phyloP scores from a whole-genome alignment of 1,140 invertebrate species.

The Dreissena polymorpha region DNA sequence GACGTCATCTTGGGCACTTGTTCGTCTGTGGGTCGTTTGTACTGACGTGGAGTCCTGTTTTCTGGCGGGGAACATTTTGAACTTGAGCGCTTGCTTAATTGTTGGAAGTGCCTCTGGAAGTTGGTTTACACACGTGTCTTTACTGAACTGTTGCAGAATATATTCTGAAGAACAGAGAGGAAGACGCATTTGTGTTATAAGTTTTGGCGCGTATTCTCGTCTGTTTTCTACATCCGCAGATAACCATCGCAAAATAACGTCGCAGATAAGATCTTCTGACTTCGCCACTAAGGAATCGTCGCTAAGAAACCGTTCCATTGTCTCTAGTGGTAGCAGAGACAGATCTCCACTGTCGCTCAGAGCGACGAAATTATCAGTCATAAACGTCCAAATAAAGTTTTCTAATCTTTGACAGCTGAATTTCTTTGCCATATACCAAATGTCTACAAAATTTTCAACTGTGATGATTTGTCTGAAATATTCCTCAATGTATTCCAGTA shows the following conservation, averaged over 20 bases:
- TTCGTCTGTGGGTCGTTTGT: conserved; percentile 10
- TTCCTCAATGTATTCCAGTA: conserved; percentile 16
- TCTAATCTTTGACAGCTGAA: conserved; percentile 16
- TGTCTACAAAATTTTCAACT: conserved; percentile 29
- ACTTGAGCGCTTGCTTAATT: neutral
- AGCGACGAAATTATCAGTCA: conserved; percentile 13
- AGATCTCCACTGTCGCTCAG: conserved; percentile 18
- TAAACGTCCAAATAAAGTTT: conserved; percentile 28
- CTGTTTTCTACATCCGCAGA: conserved; percentile 5
- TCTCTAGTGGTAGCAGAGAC: conserved; percentile 3
- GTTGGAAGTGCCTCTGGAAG: neutral
- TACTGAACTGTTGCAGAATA: conserved; percentile 17
- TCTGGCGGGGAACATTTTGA: conserved; percentile 18
- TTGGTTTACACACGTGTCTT: neutral
- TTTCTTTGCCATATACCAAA: conserved; percentile 34
- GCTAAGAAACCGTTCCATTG: neutral
- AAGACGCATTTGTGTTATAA: conserved; percentile 7
- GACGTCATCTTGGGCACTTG: conserved; percentile 19
- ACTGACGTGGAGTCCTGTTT: conserved; percentile 25
- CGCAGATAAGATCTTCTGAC: conserved; percentile 25
- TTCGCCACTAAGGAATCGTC: conserved; percentile 12
- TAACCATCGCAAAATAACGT: conserved; percentile 22
- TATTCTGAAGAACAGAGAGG: conserved; percentile 22
- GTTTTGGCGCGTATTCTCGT: neutral
- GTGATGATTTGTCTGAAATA: conserved; percentile 7